Evolutionary conservation across 2,113 vertebrate species (phyloP).

Genomic region (Fregata magnificens): DNA sequence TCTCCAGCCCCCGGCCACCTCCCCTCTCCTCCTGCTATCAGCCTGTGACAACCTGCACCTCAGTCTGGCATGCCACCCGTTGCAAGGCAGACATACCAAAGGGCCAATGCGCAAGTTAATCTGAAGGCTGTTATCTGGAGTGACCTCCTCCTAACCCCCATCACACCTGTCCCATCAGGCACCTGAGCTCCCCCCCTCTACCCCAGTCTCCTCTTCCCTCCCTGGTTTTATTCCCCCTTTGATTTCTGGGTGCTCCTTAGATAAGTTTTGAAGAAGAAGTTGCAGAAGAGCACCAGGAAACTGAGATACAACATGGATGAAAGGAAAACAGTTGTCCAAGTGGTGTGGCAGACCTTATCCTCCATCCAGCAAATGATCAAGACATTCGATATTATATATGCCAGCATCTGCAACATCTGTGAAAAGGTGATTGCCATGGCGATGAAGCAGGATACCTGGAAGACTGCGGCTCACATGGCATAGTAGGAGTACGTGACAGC

Average conservation of each 20-base stretch:
- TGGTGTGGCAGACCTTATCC: not conserved
- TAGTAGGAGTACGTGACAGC: not conserved
- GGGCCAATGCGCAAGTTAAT: not conserved
- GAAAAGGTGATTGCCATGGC: not conserved
- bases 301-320: rapidly evolving
- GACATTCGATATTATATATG: rapidly evolving
- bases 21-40: not conserved
- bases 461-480: not conserved
- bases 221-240: not conserved
- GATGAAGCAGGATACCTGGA: not conserved
- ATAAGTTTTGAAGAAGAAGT: not conserved
- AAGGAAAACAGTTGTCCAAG: rapidly evolving
- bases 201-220: not conserved
- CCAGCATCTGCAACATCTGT: not conserved
- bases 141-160: not conserved
- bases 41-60: not conserved
- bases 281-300: not conserved
- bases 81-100: not conserved
- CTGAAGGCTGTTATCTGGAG: not conserved
- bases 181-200: not conserved
- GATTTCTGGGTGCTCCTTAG: not conserved
- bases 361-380: rapidly evolving
- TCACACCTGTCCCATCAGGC: not conserved
- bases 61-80: not conserved
- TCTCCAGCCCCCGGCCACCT: not conserved